phyloP scores from a whole-genome alignment of 2,113 vertebrate genomes.

The Peromyscus polionotus region DNA sequence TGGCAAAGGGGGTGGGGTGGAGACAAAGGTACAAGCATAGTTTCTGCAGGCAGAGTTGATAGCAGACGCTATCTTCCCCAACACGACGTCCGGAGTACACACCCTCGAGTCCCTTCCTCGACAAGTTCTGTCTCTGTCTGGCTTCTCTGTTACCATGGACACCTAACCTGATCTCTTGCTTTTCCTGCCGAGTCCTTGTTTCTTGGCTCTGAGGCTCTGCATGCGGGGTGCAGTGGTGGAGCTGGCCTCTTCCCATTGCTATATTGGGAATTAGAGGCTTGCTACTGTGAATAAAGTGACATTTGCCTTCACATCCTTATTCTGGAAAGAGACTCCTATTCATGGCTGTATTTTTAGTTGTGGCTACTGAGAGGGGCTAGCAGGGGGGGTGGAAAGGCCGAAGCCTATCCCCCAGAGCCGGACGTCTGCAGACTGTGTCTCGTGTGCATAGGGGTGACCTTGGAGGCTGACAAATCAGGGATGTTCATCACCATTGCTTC shows the following conservation, averaged over 20 bases:
- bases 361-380: not conserved
- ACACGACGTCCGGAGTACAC: too few species aligned
- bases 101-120: not conserved
- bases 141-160: not conserved
- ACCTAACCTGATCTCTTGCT: not conserved
- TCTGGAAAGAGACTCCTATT: conserved; percentile 52
- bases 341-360: conserved; percentile 10
- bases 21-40: not conserved
- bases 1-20: not conserved
- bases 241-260: not conserved
- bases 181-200: not conserved
- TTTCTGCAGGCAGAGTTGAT: not conserved
- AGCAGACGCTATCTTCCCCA: too few species aligned
- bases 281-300: conserved; percentile 6
- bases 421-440: not conserved
- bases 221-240: not conserved
- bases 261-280: conserved; percentile 24
- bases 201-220: not conserved
- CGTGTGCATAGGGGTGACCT: not conserved
- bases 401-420: not conserved
- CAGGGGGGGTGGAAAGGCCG: not conserved
- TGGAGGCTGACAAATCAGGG: not conserved
- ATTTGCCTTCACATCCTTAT: conserved; percentile 39
- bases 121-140: not conserved
- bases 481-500: not conserved